phyloP scores from a whole-genome alignment of 2,113 vertebrate genomes.

The Pogona vitticeps region DNA sequence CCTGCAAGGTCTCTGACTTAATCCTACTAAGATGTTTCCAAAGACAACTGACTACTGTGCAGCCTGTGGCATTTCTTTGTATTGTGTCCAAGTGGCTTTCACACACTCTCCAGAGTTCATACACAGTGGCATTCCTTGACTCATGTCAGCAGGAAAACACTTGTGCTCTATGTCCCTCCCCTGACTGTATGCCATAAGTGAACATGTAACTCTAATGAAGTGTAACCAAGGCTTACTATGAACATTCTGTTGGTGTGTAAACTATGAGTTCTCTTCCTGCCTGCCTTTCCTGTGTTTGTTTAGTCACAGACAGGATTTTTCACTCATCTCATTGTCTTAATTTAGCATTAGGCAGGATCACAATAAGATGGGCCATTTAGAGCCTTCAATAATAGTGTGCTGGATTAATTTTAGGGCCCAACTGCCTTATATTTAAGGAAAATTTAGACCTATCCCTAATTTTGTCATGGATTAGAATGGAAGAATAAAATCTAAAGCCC shows the following conservation, averaged over 20 bases:
- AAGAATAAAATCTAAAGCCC: background rate
- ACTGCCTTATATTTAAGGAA: background rate
- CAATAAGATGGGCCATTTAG: background rate
- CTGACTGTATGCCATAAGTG: slow-evolving; percentile 33
- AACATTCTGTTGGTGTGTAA: background rate
- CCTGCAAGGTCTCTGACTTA: slow-evolving; percentile 49
- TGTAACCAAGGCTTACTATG: slow-evolving; percentile 45
- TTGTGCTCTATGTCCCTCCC: background rate
- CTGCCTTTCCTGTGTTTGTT: background rate
- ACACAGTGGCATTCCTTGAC: slow-evolving; percentile 38
- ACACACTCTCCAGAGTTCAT: background rate
- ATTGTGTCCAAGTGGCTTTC: slow-evolving; percentile 42
- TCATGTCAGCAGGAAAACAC: slow-evolving; percentile 48
- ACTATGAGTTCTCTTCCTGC: background rate
- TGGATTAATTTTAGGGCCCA: slow-evolving; percentile 12
- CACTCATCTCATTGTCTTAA: background rate
- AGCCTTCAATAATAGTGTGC: background rate
- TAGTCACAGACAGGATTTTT: slow-evolving; percentile 17
- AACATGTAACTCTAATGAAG: slow-evolving; percentile 39
- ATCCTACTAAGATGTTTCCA: slow-evolving; percentile 62
- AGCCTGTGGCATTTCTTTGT: slow-evolving; percentile 46
- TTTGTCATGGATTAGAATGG: background rate
- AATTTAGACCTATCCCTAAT: background rate
- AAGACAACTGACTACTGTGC: slow-evolving; percentile 58
- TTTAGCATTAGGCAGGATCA: slow-evolving; percentile 28